Base-by-base conservation (phyloP, 2,113 vertebrate species). In the Eretmochelys imbricata region DNA sequence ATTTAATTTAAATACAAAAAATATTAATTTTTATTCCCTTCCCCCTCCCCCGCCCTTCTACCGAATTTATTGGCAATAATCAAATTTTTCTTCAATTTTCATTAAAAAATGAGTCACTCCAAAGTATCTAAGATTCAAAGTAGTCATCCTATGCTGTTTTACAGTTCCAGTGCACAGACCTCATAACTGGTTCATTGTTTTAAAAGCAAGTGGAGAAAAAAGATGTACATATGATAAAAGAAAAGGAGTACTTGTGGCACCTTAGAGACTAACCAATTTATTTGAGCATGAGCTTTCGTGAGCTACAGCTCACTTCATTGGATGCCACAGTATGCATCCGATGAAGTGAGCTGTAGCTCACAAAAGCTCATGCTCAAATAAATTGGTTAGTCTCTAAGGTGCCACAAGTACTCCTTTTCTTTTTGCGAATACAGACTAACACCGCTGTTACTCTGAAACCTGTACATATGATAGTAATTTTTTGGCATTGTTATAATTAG, bases 111-210 rank as follows among this genome's bases (percentile, higher is more conserved):
- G 20, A 80, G 10, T 22, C 76, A 55, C 5, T 92, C 2, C 62
- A 31, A 42, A 7, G 75, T 59, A 5, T 16, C 53, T 50, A 80
- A 92, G 10, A 3, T 5, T 82, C 49, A 85, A 89, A 53, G 4
- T 1, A 25, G 1, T 76, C 42, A 76, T 46, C 38, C 38, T 46
- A 25, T 27, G 72, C 12, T 48, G 10, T 46, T 48, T 48, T 76
- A 76, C 65, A 38, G 65, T 69, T 69, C 35, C 35, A 46, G 72
- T 14, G 27, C 72, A 46, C 20, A 76, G 17, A 9, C 17, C 14
- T 13, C 1, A 1, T 72, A 59, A 0, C 0, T 89, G 87, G 48
- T 27, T 11, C 3, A 3, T 79, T 22, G 2, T 78, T 96, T 90
- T 93, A 6, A 78, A 62, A 79, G 54, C 19, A 84, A 22, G 51